phyloP scores from a whole-genome alignment of 2,113 vertebrate species.

The human (Homo sapiens) region GRCh38 chr11:18529001-18529500 shows the following conservation, averaged over 20 bases:
- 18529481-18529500: conserved; percentile 39
- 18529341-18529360: not conserved
- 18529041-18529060: not conserved
- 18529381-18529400: not conserved
- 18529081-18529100: not conserved
- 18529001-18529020: not conserved
- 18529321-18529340: not conserved
- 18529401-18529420: not conserved
- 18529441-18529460: not conserved
- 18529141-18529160: not conserved
- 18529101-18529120: not conserved
- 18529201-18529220: not conserved
- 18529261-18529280: not conserved
- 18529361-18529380: too few species aligned
- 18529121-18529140: not conserved
- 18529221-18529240: not conserved
- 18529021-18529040: not conserved
- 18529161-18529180: not conserved
- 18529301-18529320: not conserved
- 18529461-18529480: conserved; percentile 23
- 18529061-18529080: not conserved
- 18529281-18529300: not conserved
- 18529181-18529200: not conserved
- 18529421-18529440: not conserved
- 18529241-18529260: not conserved